These are phyloP conservation scores for Coptotermes formosanus DNA, from an alignment of 1,140 invertebrate species.

Conservation along the genomic window DNA sequence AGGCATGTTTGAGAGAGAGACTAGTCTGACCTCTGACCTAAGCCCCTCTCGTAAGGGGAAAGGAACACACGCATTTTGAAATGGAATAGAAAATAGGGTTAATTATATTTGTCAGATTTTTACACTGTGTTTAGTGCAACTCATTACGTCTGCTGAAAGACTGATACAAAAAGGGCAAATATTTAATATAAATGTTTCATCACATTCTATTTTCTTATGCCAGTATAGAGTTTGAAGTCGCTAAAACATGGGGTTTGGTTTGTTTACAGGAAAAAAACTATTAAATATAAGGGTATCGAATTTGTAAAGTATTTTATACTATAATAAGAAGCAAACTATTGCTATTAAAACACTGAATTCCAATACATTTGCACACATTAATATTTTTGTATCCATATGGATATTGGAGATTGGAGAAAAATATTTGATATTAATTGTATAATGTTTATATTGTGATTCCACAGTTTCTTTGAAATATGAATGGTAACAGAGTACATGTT, in stretches of 20 bases:
- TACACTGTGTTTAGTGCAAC: background rate
- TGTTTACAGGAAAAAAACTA: background rate
- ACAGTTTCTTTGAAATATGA: background rate
- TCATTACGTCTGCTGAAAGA: background rate
- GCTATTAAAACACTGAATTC: background rate
- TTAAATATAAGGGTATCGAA: background rate
- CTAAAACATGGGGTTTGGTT: background rate
- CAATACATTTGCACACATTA: background rate
- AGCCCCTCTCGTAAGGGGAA: no score
- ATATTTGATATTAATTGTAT: background rate
- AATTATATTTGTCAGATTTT: background rate
- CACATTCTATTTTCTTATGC: no score
- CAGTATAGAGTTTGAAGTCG: background rate
- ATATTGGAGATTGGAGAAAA: background rate
- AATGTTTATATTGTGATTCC: background rate
- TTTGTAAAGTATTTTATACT: background rate
- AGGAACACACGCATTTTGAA: background rate
- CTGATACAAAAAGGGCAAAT: background rate
- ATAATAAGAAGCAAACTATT: background rate
- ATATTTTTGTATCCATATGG: background rate
- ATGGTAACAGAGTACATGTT: background rate
- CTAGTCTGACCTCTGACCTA: no score
- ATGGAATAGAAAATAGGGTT: background rate
- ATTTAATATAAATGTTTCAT: background rate
- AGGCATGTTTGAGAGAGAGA: no score